Conservation (phyloP, 2,113 vertebrate species). For the Lethenteron camtschaticum region DNA sequence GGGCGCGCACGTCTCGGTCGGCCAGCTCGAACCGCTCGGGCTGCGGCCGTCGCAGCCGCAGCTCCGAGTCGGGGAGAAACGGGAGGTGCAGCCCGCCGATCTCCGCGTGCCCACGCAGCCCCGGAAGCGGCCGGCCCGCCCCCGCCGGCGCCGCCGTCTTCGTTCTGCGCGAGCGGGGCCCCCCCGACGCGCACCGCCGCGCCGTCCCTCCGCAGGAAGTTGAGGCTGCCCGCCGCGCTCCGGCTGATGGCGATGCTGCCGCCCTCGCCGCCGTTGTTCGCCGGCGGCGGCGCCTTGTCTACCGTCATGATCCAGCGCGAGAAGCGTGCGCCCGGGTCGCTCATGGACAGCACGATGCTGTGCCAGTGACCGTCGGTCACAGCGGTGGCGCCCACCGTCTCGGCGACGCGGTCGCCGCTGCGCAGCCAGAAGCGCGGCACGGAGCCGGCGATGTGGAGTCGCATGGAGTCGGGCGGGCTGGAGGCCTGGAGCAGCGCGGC, state of each 20-base stretch:
- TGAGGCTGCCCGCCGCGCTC: conserved; percentile 10
- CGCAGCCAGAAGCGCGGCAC: conserved; percentile 34
- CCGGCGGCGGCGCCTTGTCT: conserved; percentile 18
- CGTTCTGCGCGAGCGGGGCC: too few relatives aligned
- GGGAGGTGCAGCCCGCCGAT: too few relatives aligned
- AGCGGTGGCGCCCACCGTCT: conserved; percentile 26
- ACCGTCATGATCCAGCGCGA: conserved; percentile 41
- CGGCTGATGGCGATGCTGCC: conserved; percentile 18
- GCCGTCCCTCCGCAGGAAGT: too few relatives aligned
- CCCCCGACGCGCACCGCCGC: too few relatives aligned
- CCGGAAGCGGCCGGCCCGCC: too few relatives aligned
- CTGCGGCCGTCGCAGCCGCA: too few relatives aligned
- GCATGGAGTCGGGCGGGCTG: conserved; percentile 25
- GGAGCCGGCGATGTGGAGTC: conserved; percentile 42
- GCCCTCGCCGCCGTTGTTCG: too few relatives aligned
- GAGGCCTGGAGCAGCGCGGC: conserved; percentile 32
- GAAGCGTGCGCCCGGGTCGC: conserved; percentile 13
- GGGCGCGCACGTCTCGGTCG: too few relatives aligned
- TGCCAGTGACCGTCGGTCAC: conserved; percentile 49
- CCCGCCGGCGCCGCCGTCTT: too few relatives aligned
- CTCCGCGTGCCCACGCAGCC: too few relatives aligned
- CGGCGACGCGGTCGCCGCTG: conserved; percentile 25
- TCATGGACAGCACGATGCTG: conserved; percentile 29
- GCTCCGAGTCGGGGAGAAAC: too few relatives aligned
- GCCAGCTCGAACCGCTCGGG: too few relatives aligned